Conservation (phyloP, 1,140 invertebrate species). For the Subanguina moxae region DNA sequence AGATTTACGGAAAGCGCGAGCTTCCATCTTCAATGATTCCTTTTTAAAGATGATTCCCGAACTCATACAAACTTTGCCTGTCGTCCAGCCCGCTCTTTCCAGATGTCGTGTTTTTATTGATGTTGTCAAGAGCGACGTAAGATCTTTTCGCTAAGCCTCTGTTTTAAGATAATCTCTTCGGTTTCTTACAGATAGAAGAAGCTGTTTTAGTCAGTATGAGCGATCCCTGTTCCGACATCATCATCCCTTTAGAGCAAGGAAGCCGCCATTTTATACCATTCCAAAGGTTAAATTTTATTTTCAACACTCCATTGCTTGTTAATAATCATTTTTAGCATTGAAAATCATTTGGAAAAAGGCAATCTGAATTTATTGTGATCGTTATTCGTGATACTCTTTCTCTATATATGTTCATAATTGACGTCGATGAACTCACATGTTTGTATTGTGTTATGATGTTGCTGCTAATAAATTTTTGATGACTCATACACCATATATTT, state of each 20-base stretch:
- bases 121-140: constrained; percentile 23
- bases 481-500: too few species aligned
- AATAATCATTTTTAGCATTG: constrained; percentile 12
- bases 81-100: neutral
- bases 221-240: constrained; percentile 31
- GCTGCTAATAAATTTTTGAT: too few species aligned
- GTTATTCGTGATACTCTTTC: neutral
- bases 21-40: constrained; percentile 6
- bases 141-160: neutral
- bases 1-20: neutral
- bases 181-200: constrained; percentile 19
- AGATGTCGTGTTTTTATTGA: constrained; percentile 22
- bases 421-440: too few species aligned
- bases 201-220: constrained; percentile 30
- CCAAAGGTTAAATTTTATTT: neutral
- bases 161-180: neutral
- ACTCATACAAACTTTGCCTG: constrained; percentile 13
- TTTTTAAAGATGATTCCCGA: constrained; percentile 22
- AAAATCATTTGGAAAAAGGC: constrained; percentile 29
- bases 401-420: too few species aligned
- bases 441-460: too few species aligned
- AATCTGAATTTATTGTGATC: constrained; percentile 30
- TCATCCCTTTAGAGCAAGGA: constrained; percentile 24
- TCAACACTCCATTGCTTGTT: too few species aligned
- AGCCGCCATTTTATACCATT: constrained; percentile 36